These are phyloP conservation scores for Eclectus roratus DNA, from an alignment of 2,113 vertebrate genomes.

Conservation along the genomic window DNA sequence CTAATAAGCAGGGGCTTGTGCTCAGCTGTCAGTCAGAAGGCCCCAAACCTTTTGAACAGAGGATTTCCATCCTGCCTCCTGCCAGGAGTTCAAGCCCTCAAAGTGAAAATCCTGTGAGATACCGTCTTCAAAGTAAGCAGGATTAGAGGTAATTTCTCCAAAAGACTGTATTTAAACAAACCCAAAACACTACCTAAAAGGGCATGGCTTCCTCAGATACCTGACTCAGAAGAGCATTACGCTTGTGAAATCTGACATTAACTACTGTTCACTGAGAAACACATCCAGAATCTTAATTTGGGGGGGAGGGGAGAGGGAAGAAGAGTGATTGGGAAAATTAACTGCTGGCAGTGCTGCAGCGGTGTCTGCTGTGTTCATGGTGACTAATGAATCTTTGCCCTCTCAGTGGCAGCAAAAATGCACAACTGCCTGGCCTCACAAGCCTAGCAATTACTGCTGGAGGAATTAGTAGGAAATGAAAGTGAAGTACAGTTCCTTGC, in stretches of 20 bases:
- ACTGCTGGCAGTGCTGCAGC: background rate
- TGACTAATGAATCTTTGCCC: conserved; percentile 35
- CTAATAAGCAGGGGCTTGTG: conserved; percentile 60
- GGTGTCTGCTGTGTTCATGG: background rate
- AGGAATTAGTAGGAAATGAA: background rate
- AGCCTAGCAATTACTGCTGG: background rate
- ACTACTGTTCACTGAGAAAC: background rate
- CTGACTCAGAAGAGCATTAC: background rate
- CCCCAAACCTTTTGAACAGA: conserved; percentile 60
- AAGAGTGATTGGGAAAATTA: background rate
- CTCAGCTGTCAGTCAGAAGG: conserved; percentile 60
- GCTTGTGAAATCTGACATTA: conserved; percentile 40
- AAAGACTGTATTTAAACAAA: background rate
- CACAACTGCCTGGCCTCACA: background rate
- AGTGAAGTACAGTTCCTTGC: background rate
- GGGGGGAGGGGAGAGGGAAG: background rate
- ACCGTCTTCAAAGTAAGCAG: conserved; percentile 51
- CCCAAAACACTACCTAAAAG: background rate
- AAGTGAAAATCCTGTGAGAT: conserved; percentile 57
- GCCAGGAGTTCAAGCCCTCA: conserved; percentile 60
- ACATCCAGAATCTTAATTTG: conserved; percentile 47
- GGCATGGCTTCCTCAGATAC: background rate
- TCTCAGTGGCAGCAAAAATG: background rate
- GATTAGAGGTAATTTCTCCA: conserved; percentile 53
- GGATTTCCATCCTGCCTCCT: conserved; percentile 63